Evolutionary conservation across 1,140 invertebrate species (phyloP).

Genomic region (Holotrichia oblita): DNA sequence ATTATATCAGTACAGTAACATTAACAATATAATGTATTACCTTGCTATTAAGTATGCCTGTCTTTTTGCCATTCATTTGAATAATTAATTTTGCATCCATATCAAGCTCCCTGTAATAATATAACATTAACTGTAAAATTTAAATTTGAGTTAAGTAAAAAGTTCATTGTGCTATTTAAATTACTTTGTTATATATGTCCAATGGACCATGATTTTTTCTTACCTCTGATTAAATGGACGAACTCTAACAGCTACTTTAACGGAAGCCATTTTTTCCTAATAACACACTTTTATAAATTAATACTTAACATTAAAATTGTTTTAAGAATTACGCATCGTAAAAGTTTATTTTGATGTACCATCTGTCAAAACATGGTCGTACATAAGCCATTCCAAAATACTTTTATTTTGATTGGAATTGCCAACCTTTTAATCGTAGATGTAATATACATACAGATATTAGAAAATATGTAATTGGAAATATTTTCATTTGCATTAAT

Average conservation of each 20-base stretch:
- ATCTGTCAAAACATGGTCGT: constrained; percentile 37
- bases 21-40: constrained; percentile 61
- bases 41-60: constrained; percentile 82
- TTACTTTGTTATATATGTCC: constrained; percentile 42
- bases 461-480: too few relatives aligned
- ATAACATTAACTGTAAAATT: constrained; percentile 41
- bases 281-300: constrained; percentile 38
- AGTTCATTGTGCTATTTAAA: constrained; percentile 52
- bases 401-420: neutral
- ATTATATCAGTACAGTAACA: neutral
- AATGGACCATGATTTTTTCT: constrained; percentile 55
- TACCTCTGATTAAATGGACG: constrained; percentile 85
- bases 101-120: constrained; percentile 78
- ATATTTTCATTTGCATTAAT: too few relatives aligned
- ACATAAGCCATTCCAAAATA: neutral
- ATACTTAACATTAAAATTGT: constrained; percentile 31
- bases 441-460: too few relatives aligned
- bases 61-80: constrained; percentile 88
- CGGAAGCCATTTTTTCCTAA: constrained; percentile 71
- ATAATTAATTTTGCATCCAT: constrained; percentile 86
- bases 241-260: constrained; percentile 83
- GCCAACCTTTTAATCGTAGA: neutral
- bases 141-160: constrained; percentile 45
- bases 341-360: constrained; percentile 42
- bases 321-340: constrained; percentile 19